Evolutionary conservation across 2,888 invertebrate species (phyloP), one percentile per base, ranked within the genome.

Genomic region (Gandaritis pyraliata): DNA sequence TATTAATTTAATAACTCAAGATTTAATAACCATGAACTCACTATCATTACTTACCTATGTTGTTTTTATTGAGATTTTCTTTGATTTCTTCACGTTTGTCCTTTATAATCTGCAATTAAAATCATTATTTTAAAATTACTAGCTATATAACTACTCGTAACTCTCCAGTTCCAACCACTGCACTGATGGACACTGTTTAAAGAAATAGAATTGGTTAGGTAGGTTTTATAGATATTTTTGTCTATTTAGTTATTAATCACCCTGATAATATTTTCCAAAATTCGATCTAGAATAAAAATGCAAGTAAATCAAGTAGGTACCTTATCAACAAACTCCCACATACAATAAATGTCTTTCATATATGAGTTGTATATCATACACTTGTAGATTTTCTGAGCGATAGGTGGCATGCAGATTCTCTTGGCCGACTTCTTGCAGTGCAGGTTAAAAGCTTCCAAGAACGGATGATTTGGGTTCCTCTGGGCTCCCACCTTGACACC

Each of bases 401-500:
- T 2, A 0, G 57, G 57, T 6, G 65, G 65, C 12, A 45, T 58
- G 13, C 58, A 15, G 5, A 65, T 1, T 8, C 61, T 51, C 1
- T 1, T 7, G 1, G 64, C 13, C 0, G 41, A 50, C 29, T 77
- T 48, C 23, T 62, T 60, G 18, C 69, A 67, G 39, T 67, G 61
- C 15, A 71, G 54, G 0, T 79, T 76, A 6, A 83, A 77, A 0
- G 79, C 73, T 1, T 59, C 59, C n/a, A 78, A 59, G 56, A 81
- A 80, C 3, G 75, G 76, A 12, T 72, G 70, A 0, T 75, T 64
- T 0, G 65, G 46, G 1, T 71, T 59, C 1, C 51, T 61, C 39
- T 78, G 80, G 0, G 74, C 70, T 15, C 72, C 54, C 5, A 81
- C 65, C 23, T 68, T 57, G 0, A 81, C 69, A 0, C 83, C 83